These are phyloP conservation scores for Bemisia tabaci DNA, from an alignment of 1,140 invertebrate genomes.

Conservation along the genomic window DNA sequence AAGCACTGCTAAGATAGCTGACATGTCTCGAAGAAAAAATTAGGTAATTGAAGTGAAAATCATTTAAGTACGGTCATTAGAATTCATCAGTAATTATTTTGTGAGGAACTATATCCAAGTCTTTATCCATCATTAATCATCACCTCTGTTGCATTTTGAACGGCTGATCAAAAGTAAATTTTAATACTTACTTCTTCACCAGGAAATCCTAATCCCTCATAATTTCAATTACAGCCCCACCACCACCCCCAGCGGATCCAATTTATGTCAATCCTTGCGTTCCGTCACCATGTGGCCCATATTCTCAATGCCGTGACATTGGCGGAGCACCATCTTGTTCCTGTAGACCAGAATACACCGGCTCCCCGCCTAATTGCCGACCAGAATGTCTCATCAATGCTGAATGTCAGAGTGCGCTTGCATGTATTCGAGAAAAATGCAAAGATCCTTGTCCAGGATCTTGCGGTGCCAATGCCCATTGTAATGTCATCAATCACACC, in stretches of 20 bases:
- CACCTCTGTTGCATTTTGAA: too few relatives aligned
- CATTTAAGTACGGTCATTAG: too few relatives aligned
- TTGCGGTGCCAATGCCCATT: slow-evolving; percentile 50
- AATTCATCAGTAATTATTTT: too few relatives aligned
- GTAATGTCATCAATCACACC: slow-evolving; percentile 39
- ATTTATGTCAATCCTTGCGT: slow-evolving; percentile 30
- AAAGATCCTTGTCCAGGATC: slow-evolving; percentile 54
- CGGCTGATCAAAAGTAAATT: neutral
- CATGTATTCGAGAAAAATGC: slow-evolving; percentile 58
- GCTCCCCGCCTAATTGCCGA: slow-evolving; percentile 51
- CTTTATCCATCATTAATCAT: too few relatives aligned
- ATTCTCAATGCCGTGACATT: slow-evolving; percentile 40
- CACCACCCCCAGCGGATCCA: slow-evolving; percentile 16
- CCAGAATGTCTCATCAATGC: slow-evolving; percentile 55
- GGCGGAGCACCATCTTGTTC: slow-evolving; percentile 37
- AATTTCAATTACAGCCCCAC: slow-evolving; percentile 14
- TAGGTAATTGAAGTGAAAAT: too few relatives aligned
- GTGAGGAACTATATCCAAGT: too few relatives aligned
- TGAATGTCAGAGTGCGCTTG: slow-evolving; percentile 54
- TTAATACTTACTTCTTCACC: too few relatives aligned
- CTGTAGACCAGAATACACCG: slow-evolving; percentile 41
- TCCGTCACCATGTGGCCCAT: slow-evolving; percentile 41
- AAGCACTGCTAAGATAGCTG: too few relatives aligned
- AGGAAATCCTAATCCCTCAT: too few relatives aligned
- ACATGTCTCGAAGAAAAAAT: too few relatives aligned